Evolutionary conservation across 2,888 invertebrate species (phyloP).

Genomic region (Xanthia togata): DNA sequence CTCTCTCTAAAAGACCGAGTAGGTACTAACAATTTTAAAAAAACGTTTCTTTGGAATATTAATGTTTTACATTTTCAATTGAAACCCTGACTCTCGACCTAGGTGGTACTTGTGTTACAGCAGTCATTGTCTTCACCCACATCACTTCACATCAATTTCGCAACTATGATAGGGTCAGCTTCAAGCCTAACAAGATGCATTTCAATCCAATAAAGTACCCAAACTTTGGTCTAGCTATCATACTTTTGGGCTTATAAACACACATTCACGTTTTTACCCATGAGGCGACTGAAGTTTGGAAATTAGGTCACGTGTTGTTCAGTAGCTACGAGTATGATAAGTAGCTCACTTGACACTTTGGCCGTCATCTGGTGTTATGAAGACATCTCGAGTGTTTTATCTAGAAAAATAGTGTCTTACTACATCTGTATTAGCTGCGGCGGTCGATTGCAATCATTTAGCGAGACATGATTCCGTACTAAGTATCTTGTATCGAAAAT

Average conservation of each 20-base stretch:
- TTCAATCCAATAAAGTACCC: not conserved
- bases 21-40: too few relatives aligned
- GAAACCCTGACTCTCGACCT: too few relatives aligned
- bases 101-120: too few relatives aligned
- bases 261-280: not conserved
- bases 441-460: not conserved
- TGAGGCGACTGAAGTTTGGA: not conserved
- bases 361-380: not conserved
- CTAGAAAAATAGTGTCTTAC: constrained; percentile 30
- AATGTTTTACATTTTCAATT: too few relatives aligned
- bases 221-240: too few relatives aligned
- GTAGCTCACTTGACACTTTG: constrained; percentile 52
- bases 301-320: constrained; percentile 20
- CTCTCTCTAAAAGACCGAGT: too few relatives aligned
- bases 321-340: not conserved
- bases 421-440: constrained; percentile 15
- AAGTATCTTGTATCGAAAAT: not conserved
- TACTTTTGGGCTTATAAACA: not conserved
- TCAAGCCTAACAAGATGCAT: not conserved
- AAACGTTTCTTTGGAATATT: too few relatives aligned
- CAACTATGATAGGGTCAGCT: not conserved
- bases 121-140: too few relatives aligned
- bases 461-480: constrained; percentile 5
- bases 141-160: too few relatives aligned
- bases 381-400: constrained; percentile 19